Percentiles rank a stretch among this genome's conserved stretches.
Evolutionary conservation across 2,888 invertebrate genomes (phyloP).

Genomic region (Rhynchonema sp.): DNA sequence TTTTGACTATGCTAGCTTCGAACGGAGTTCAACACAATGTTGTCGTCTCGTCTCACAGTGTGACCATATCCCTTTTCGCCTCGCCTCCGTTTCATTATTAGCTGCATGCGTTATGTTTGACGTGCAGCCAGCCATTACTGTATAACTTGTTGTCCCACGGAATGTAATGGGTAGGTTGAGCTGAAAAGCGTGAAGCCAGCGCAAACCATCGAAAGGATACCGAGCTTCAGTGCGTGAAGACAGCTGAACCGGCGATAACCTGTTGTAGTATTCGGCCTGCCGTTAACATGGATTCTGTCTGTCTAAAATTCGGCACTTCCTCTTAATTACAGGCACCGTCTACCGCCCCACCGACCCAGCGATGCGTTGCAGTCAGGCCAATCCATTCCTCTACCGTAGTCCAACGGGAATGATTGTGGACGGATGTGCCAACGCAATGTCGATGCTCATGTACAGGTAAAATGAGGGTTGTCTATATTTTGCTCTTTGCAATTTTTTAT

Average conservation of each 20-base stretch:
- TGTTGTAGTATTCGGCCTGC: too few relatives aligned
- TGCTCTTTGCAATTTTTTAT: background rate
- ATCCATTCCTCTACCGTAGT: background rate
- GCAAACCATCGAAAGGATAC: background rate
- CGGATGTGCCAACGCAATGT: background rate
- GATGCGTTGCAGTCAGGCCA: background rate
- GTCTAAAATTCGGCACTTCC: too few relatives aligned
- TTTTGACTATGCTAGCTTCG: background rate
- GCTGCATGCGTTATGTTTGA: too few relatives aligned
- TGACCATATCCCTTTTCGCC: too few relatives aligned
- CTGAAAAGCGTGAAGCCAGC: background rate
- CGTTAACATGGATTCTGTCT: too few relatives aligned
- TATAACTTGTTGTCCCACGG: background rate
- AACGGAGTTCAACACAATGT: too few relatives aligned
- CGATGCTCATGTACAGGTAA: background rate
- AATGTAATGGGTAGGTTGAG: background rate
- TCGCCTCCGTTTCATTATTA: too few relatives aligned
- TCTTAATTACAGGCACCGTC: background rate
- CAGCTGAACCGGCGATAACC: too few relatives aligned
- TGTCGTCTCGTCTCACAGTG: too few relatives aligned
- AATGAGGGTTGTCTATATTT: background rate
- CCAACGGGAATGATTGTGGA: background rate
- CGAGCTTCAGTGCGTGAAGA: too few relatives aligned
- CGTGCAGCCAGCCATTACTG: too few relatives aligned
- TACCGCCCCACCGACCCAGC: background rate